Evolutionary conservation across 2,888 invertebrate species (phyloP), one percentile per base, ranked within the genome.

Genomic region (Melanophora roralis): DNA sequence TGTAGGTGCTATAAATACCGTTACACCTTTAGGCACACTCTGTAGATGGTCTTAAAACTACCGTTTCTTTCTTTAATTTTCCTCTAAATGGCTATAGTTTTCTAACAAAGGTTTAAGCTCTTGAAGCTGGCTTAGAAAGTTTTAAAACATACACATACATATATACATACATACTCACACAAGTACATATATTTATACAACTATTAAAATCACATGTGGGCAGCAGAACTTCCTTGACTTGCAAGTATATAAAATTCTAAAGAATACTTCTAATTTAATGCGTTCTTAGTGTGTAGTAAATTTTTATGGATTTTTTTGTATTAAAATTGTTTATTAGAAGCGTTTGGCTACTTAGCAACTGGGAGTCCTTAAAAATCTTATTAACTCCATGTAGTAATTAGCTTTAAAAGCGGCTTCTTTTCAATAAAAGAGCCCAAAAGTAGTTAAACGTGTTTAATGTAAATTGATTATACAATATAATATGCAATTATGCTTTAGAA

Each of bases 291-390:
- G n/a, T n/a, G n/a, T 45, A 47, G 14, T 36, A 64, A 64, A 36
- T n/a, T 64, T 64, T 64, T 64, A 64, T 21, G 36, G n/a, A n/a
- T n/a, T n/a, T n/a, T n/a, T n/a, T n/a, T n/a, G n/a, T n/a, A 49
- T 16, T 65, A 51, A 65, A 38, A 65, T 4, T 51, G n/a, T 38
- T 65, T 38, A 51, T 38, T 49, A 38, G 38, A 49, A 47, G 38
- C 23, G 27, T 51, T 65, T 51, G 55, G 67, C 55, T 36, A 19
- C 67, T 67, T 55, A 55, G 2, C 14, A 14, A 34, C 14, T 55
- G 7, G 1, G 49, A 38, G 38, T 34, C 21, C 0, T 12, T 49
- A 49, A 19, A 12, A 45, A 34, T 1, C 2, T 65, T 38, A 16
- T 1, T 23, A 51, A 64, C 36, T 49, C n/a, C 36, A 23, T 23